Conservation (phyloP, 2,888 invertebrate species). For the Caenorhabditis sinica region DNA sequence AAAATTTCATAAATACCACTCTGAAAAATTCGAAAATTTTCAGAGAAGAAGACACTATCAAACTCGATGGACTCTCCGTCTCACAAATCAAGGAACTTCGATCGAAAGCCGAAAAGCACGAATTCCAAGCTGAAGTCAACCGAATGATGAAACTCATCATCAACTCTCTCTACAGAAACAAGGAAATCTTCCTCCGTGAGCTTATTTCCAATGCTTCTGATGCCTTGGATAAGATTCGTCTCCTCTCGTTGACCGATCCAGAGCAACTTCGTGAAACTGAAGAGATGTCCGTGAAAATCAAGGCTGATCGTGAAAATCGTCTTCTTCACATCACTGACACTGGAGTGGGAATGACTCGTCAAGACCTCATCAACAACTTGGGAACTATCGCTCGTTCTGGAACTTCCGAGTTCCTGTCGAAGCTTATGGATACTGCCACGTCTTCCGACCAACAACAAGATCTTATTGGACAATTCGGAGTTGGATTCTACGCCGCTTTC, state of each 20-base stretch:
- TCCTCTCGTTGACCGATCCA: slow-evolving; percentile 93
- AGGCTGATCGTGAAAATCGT: slow-evolving; percentile 94
- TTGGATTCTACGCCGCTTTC: slow-evolving; percentile 99
- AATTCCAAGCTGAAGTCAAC: slow-evolving; percentile 98
- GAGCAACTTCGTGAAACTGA: slow-evolving; percentile 89
- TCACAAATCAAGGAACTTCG: slow-evolving; percentile 94
- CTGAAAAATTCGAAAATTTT: background rate
- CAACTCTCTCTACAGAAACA: slow-evolving; percentile 98
- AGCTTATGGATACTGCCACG: slow-evolving; percentile 81
- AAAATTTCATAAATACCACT: too few species aligned
- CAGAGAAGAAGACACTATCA: slow-evolving; percentile 96
- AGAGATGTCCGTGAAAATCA: slow-evolving; percentile 93
- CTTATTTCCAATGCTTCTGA: slow-evolving; percentile 99
- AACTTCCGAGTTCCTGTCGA: slow-evolving; percentile 83
- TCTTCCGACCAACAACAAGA: slow-evolving; percentile 86
- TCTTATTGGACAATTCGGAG: slow-evolving; percentile 98
- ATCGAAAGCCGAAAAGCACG: slow-evolving; percentile 88
- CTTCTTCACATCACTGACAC: slow-evolving; percentile 96
- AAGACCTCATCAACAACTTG: slow-evolving; percentile 94
- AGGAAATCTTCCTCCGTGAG: slow-evolving; percentile 92
- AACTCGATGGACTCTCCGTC: slow-evolving; percentile 94
- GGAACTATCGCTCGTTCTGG: slow-evolving; percentile 92
- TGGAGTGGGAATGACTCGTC: slow-evolving; percentile 93
- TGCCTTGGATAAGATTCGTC: slow-evolving; percentile 97
- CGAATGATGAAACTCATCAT: slow-evolving; percentile 99